Evolutionary conservation across 2,113 vertebrate species (phyloP).

Genomic region (Falcunculus frontatus): DNA sequence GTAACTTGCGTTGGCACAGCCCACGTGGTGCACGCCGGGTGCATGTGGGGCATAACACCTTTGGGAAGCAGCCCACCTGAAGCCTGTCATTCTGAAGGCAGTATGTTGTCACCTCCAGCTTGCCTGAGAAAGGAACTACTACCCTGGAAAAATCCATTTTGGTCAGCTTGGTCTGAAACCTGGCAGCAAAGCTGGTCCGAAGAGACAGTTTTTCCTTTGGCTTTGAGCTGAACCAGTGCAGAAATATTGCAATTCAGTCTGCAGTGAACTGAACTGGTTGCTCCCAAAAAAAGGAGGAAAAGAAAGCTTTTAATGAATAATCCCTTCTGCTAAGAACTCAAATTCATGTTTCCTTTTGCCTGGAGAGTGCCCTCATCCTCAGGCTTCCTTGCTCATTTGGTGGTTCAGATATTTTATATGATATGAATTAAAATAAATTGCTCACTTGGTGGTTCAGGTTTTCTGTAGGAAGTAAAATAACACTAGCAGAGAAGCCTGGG

Average conservation of each 20-base stretch:
- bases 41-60: background rate
- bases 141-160: background rate
- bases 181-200: background rate
- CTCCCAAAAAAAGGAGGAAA: background rate
- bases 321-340: background rate
- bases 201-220: background rate
- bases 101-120: background rate
- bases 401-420: background rate
- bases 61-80: background rate
- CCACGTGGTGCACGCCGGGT: rapidly evolving
- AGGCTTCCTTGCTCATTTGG: background rate
- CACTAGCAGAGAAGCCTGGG: background rate
- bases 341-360: background rate
- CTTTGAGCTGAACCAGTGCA: background rate
- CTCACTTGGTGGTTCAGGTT: background rate
- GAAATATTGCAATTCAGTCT: background rate
- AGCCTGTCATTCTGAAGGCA: background rate
- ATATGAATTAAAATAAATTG: background rate
- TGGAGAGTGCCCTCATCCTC: background rate
- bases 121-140: background rate
- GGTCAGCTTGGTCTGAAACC: background rate
- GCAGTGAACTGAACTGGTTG: background rate
- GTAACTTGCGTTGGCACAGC: background rate
- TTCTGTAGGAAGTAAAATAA: background rate
- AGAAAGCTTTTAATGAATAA: background rate